Percentiles rank a stretch among this genome's conserved stretches.
Conservation (phyloP, 1,140 invertebrate genomes). For the Maniola jurtina region DNA sequence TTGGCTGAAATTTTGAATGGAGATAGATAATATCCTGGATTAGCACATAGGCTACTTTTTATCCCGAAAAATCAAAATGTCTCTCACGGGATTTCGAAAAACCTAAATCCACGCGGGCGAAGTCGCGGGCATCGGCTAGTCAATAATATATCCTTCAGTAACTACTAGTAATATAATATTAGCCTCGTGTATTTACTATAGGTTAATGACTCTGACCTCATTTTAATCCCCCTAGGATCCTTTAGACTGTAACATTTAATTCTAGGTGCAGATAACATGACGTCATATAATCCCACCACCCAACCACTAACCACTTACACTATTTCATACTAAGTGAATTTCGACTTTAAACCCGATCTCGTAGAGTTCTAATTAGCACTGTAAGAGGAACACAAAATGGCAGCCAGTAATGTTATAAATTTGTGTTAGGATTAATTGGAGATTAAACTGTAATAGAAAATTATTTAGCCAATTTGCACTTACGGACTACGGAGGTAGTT, state of each 20-base stretch:
- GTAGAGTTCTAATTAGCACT: constrained; percentile 22
- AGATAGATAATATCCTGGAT: too few species aligned
- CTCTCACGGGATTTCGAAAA: too few species aligned
- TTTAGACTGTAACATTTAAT: constrained; percentile 30
- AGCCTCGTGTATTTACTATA: background rate
- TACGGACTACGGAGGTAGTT: constrained; percentile 5
- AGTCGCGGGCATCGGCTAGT: too few species aligned
- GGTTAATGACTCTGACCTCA: constrained; percentile 21
- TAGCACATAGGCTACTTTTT: too few species aligned
- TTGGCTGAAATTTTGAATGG: too few species aligned
- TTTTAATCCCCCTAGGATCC: constrained; percentile 26
- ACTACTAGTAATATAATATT: background rate
- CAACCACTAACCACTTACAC: constrained; percentile 21
- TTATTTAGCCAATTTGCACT: constrained; percentile 17
- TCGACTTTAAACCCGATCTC: constrained; percentile 15
- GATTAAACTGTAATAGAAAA: constrained; percentile 28
- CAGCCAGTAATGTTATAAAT: constrained; percentile 23
- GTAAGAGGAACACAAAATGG: background rate
- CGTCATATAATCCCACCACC: constrained; percentile 26
- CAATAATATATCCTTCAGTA: background rate
- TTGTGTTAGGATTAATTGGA: constrained; percentile 31
- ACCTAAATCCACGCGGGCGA: too few species aligned
- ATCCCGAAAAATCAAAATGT: too few species aligned
- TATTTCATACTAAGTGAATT: constrained; percentile 14
- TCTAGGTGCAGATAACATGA: constrained; percentile 32